These are phyloP conservation scores for Apoderus coryli DNA, from an alignment of 2,888 invertebrate genomes.

Conservation along the genomic window DNA sequence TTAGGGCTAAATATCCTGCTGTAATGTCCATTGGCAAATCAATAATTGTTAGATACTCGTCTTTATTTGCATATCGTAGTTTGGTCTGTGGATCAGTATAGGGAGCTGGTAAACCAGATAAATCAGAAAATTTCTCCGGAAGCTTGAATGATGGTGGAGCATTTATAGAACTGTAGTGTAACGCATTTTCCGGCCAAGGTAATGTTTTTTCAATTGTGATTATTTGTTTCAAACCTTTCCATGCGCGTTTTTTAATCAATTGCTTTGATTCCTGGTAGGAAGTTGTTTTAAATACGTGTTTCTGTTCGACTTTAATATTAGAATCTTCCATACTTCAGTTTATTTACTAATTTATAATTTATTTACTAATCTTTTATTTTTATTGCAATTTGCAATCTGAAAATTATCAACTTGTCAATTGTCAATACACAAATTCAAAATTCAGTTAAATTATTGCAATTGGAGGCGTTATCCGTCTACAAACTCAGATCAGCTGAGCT, in stretches of 20 bases:
- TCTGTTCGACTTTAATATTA: too few species aligned
- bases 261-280: constrained; percentile 38
- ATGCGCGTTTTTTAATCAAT: constrained; percentile 61
- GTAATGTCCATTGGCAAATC: constrained; percentile 85
- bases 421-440: too few species aligned
- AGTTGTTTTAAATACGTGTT: constrained; percentile 28
- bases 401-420: too few species aligned
- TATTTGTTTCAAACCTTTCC: constrained; percentile 84
- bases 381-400: too few species aligned
- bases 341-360: too few species aligned
- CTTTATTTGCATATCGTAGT: constrained; percentile 67
- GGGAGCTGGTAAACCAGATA: constrained; percentile 72
- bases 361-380: too few species aligned
- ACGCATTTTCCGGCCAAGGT: constrained; percentile 62
- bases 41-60: constrained; percentile 76
- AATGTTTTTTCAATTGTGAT: constrained; percentile 62
- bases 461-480: too few species aligned
- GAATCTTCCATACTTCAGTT: too few species aligned
- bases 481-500: too few species aligned
- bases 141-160: constrained; percentile 86
- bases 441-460: too few species aligned
- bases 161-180: constrained; percentile 76
- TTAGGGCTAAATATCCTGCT: constrained; percentile 71
- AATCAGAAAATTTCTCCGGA: constrained; percentile 85
- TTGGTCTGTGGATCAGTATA: constrained; percentile 88